phyloP scores from a whole-genome alignment of 2,888 invertebrate genomes.

The Himalopsyche anomala region DNA sequence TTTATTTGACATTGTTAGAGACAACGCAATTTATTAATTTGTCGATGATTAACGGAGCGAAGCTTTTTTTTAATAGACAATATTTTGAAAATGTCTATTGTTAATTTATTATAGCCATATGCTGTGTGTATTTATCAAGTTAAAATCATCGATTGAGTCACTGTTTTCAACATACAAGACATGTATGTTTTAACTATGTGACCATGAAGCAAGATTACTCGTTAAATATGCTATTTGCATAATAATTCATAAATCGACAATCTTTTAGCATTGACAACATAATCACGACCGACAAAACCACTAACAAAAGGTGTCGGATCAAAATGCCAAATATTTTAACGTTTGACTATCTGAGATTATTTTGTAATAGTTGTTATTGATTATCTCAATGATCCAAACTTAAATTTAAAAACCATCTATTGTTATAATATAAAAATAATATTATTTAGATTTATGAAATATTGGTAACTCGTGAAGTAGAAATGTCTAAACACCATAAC shows the following conservation, averaged over 20 bases:
- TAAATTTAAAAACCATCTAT: no score
- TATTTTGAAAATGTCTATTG: not conserved
- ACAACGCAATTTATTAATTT: no score
- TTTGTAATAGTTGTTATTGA: no score
- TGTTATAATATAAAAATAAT: no score
- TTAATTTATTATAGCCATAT: not conserved
- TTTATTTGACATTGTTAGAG: no score
- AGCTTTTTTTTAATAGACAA: no score
- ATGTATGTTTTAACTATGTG: slow-evolving; percentile 34
- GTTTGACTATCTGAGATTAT: not conserved
- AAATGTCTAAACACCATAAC: no score
- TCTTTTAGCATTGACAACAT: slow-evolving; percentile 38
- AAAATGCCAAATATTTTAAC: slow-evolving; percentile 39
- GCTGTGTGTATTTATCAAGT: not conserved
- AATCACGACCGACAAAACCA: slow-evolving; percentile 20
- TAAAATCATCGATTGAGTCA: slow-evolving; percentile 42
- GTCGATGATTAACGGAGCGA: no score
- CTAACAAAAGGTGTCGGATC: not conserved
- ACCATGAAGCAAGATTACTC: slow-evolving; percentile 29
- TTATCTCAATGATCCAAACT: no score
- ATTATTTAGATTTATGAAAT: no score
- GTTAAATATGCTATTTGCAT: slow-evolving; percentile 40
- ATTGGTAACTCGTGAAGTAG: no score
- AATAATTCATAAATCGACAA: slow-evolving; percentile 35
- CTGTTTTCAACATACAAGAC: slow-evolving; percentile 10